A percentile compares a stretch with the other conserved stretches of the same genome.
These are phyloP conservation scores for Sciaenops ocellatus DNA, from an alignment of 2,797 vertebrate species.

Conservation along the genomic window DNA sequence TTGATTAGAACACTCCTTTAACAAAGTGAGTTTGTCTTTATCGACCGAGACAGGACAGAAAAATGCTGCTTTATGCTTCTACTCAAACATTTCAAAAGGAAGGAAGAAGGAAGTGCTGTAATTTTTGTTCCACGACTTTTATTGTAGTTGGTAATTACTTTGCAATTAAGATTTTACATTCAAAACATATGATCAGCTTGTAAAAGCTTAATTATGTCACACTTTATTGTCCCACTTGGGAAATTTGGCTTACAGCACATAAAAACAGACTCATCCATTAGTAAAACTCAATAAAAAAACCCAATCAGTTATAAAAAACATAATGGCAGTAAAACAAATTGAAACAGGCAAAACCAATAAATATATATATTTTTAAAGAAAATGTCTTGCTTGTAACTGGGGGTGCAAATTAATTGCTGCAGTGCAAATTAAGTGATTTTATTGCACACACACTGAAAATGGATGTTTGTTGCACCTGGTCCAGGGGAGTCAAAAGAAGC, in stretches of 20 bases:
- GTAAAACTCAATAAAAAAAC: constrained; percentile 36
- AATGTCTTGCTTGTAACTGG: constrained; percentile 29
- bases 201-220: constrained; percentile 50
- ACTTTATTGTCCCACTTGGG: constrained; percentile 48
- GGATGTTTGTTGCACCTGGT: constrained; percentile 3
- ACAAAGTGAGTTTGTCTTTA: constrained; percentile 32
- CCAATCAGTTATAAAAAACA: constrained; percentile 19
- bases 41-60: background rate
- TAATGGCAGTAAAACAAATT: constrained; percentile 31
- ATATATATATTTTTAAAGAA: constrained; percentile 1
- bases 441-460: constrained; percentile 43
- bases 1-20: constrained; percentile 21
- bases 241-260: constrained; percentile 30
- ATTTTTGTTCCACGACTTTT: constrained; percentile 7
- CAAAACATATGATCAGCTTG: constrained; percentile 34
- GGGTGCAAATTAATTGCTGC: constrained; percentile 45
- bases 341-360: constrained; percentile 31
- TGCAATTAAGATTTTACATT: constrained; percentile 32
- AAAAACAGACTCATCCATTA: constrained; percentile 43
- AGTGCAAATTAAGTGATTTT: constrained; percentile 46
- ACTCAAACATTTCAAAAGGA: background rate
- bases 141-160: constrained; percentile 18
- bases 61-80: background rate
- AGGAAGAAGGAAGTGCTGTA: background rate
- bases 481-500: constrained; percentile 14